Base-by-base conservation (phyloP, 2,113 vertebrate species). In the Boulengeromyrus knoepffleri region DNA sequence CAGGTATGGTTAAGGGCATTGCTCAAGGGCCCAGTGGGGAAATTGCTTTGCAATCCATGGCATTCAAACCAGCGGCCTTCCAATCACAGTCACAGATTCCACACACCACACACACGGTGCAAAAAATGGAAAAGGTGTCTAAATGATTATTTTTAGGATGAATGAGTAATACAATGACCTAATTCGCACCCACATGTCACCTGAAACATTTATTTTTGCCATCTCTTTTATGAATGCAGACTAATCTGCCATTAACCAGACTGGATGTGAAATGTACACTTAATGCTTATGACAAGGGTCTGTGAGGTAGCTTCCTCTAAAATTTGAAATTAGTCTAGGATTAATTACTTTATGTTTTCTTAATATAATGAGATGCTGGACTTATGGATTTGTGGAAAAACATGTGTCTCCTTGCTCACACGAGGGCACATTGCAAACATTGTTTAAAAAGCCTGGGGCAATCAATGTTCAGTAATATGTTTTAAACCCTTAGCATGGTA, bases 111-210 rank as follows among this genome's bases (percentile, higher is more conserved):
- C 62, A 70, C 62, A 31, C 3, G 1, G 4, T 36, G 52, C 52
- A 53, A 39, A 36, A 87, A 56, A 87, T 21, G 36, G 86, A 53
- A 56, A 56, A 50, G n/a, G 86, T 36, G 31, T 56, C 50, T 87
- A 87, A 39, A 36, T 36, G 4, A 87, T 10, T 86, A 86, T 86
- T 87, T 87, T 87, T 87, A 50, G 86, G 27, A 36, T n/a, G 50
- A 56, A 53, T 87, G 50, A 52, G 86, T 56, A 87, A 87, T 36
- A 87, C 49, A 42, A 50, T 56, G 86, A 87, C 86, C 86, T 58
- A 87, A 87, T 87, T 31, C 17, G 1, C 27, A 56, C 86, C 86
- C 17, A 6, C 19, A 17, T 56, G 50, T 86, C 49, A 39, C 19
- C 13, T 9, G 31, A 87, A 87, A 31, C 31, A 39, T 39, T 56